Base-by-base conservation (phyloP, 1,140 invertebrate species). In the Euura saliciscinereae region DNA sequence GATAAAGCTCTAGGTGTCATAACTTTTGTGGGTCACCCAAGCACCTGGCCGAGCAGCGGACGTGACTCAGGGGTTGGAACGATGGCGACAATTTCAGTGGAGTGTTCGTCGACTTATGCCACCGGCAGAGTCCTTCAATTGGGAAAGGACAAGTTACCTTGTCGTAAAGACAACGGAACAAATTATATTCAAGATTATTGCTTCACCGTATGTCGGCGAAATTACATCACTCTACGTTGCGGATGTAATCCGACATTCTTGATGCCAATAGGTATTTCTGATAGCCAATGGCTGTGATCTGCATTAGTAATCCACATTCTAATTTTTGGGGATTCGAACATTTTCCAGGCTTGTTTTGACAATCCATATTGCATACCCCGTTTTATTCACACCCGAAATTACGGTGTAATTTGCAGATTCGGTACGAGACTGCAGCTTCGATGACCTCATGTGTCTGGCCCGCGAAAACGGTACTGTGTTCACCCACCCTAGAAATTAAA, bases 161-260 rank as follows among this genome's bases (percentile, higher is more conserved):
- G 80, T 3, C 13, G 42, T 6, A 65, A 64, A 1, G 46, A 77
- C n/a, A 73, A 73, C n/a, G 70, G 70, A 2, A 64, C 65, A 2
- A 69, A 72, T 11, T 83, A 83, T 44, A 42, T 65, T 7, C 70
- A 75, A 8, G 43, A 73, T 4, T 80, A 79, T 73, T 83, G 81
- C 64, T 71, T 74, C 59, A 70, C 71, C 7, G 71, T 75, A 64
- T 83, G 81, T 66, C 72, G 72, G 28, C 73, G 73, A 59, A 65
- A 77, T 45, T 74, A 78, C 44, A 66, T 73, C 7, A 43, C 72
- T 1, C 64, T 75, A 28, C 72, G 78, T 42, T 83, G 81, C 72
- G 76, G 77, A 44, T 83, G 81, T 73, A 75, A 73, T 44, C 73
- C 79, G 1, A 76, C 77, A 65, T 79, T 80, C 68, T 73, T 80